Conservation (phyloP, 2,888 invertebrate species). For the Chesias legatella region DNA sequence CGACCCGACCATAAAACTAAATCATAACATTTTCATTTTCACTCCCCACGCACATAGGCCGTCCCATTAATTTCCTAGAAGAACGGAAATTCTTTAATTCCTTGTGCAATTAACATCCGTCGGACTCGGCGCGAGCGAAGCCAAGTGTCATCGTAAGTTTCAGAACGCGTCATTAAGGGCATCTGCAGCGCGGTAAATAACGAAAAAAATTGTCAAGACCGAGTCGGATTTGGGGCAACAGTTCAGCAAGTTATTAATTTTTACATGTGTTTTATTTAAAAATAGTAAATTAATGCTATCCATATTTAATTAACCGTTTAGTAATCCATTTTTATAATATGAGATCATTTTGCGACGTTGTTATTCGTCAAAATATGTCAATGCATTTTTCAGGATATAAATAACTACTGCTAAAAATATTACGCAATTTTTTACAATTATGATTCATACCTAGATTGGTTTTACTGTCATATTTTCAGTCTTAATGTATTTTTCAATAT, state of each 20-base stretch:
- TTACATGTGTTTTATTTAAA: no score
- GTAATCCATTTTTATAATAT: no score
- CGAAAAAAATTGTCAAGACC: slow-evolving; percentile 51
- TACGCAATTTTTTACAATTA: no score
- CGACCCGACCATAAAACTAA: slow-evolving; percentile 33
- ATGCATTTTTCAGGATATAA: no score
- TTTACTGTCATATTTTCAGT: no score
- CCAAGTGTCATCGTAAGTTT: slow-evolving; percentile 81
- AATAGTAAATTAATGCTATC: no score
- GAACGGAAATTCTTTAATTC: slow-evolving; percentile 77
- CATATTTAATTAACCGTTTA: no score
- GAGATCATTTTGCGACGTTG: no score
- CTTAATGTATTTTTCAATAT: no score
- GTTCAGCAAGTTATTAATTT: slow-evolving; percentile 16
- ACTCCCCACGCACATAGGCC: slow-evolving; percentile 48
- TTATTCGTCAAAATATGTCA: no score
- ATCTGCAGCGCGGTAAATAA: slow-evolving; percentile 78
- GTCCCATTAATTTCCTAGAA: slow-evolving; percentile 59
- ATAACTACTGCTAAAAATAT: no score
- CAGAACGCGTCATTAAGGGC: slow-evolving; percentile 78
- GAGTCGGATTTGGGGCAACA: slow-evolving; percentile 24
- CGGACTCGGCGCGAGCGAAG: slow-evolving; percentile 54
- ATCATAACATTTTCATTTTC: slow-evolving; percentile 39
- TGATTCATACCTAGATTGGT: no score
- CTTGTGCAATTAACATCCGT: slow-evolving; percentile 71